Evolutionary conservation across 1,140 invertebrate species (phyloP), one percentile per base, ranked within the genome.

Genomic region (Aphelenchoides avenae): DNA sequence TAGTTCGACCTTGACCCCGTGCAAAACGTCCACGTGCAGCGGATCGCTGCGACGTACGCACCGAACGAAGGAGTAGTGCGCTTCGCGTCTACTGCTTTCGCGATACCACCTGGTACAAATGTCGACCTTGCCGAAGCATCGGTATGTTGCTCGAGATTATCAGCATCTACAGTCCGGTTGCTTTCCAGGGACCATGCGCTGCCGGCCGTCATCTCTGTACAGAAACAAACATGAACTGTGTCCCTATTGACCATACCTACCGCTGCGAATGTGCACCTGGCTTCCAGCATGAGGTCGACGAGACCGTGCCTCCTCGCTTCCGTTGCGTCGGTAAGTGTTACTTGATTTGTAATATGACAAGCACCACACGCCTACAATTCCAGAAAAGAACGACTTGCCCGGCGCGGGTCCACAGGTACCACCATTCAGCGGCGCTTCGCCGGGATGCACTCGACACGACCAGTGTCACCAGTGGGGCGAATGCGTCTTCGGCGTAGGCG

Each of bases 61-160:
- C 78, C 77, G 0, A 82, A 80, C 20, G 87, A 91, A 69, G 84
- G 87, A 46, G 89, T 92, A 58, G 83, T 91, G 4, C 81, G 91
- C 64, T 91, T 87, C 75, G 89, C 88, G 3, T 65, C 43, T 5
- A 30, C 26, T 26, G 13, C 43, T 15, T 15, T 7, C 18, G 18
- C 41, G 9, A 7, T 7, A 7, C 41, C 7, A 15, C 43, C 43
- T 15, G 4, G 27, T 13, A 36, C 34, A 24, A 46, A 46, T 15
- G 43, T 24, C 3, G 34, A 46, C 34, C 26, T 31, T 46, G 26
- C 34, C 3, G 18, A 36, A 13, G 18, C n/a, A n/a, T n/a, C n/a
- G n/a, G n/a, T n/a, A n/a, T n/a, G 26, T 22, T 22, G 15, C 0
- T 37, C 0, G 41, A 27, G 30, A 20, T 27, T 2, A 43, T 13